Conservation (phyloP, 2,888 invertebrate species). For the Heliconius sara region DNA sequence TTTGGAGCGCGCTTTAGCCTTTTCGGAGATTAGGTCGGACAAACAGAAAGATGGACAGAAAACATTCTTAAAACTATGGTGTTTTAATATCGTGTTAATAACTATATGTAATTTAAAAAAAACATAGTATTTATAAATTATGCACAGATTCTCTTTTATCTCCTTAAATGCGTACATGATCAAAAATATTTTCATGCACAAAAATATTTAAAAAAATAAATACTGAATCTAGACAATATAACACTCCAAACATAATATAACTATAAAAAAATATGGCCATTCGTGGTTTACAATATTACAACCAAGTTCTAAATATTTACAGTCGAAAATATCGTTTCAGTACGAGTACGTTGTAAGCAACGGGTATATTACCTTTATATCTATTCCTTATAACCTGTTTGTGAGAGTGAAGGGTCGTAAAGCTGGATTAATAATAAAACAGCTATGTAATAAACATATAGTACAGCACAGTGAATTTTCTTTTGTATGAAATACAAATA, state of each 20-base stretch:
- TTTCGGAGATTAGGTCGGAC: too few relatives aligned
- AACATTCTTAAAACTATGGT: too few relatives aligned
- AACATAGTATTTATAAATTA: too few relatives aligned
- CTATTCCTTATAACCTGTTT: conserved; percentile 22
- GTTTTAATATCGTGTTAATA: too few relatives aligned
- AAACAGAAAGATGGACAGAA: too few relatives aligned
- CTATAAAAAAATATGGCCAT: conserved; percentile 7
- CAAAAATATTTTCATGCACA: too few relatives aligned
- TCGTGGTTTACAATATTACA: conserved; percentile 27
- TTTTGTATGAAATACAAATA: not conserved
- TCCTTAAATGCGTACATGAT: too few relatives aligned
- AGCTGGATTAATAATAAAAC: conserved; percentile 22
- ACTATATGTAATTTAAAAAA: too few relatives aligned
- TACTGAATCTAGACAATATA: not conserved
- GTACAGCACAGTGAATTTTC: not conserved
- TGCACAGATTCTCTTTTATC: too few relatives aligned
- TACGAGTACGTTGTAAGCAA: not conserved
- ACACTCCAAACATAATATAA: not conserved
- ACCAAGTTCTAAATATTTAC: conserved; percentile 23
- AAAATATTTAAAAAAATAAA: not conserved
- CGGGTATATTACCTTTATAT: not conserved
- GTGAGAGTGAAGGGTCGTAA: conserved; percentile 19
- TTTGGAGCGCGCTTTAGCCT: too few relatives aligned
- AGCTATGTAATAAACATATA: not conserved
- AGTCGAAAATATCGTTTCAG: conserved; percentile 27